These are phyloP conservation scores for Azemiops feae DNA, from an alignment of 2,113 vertebrate species.

Conservation along the genomic window DNA sequence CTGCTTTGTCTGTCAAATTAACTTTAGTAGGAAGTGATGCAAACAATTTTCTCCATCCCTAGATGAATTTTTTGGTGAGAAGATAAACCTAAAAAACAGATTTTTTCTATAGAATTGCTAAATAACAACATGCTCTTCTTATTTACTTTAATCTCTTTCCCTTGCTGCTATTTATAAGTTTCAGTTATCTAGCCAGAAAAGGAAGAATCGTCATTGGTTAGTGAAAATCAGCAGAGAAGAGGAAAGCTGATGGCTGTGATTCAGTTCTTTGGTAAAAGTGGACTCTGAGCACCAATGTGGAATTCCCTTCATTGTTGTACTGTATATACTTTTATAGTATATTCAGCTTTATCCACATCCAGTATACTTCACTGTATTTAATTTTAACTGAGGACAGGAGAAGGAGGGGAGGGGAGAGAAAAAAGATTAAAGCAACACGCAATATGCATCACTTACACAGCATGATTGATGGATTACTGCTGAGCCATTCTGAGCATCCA, in stretches of 20 bases:
- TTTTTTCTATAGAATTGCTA: background rate
- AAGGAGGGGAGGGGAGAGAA: too few species aligned
- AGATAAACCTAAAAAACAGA: background rate
- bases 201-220: background rate
- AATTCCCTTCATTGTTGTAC: background rate
- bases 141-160: background rate
- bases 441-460: constrained; percentile 2
- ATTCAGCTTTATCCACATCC: background rate
- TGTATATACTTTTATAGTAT: background rate
- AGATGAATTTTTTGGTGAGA: background rate
- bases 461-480: constrained; percentile 29
- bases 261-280: background rate
- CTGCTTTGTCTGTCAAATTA: background rate
- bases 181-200: background rate
- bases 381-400: constrained; percentile 10
- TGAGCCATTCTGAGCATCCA: constrained; percentile 9
- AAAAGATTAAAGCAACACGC: constrained; percentile 10
- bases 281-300: background rate
- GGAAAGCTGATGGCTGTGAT: background rate
- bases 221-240: background rate
- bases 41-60: background rate
- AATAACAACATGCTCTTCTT: background rate
- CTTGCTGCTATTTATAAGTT: background rate
- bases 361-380: background rate
- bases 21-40: background rate